These are phyloP conservation scores for Bubo bubo DNA, from an alignment of 2,113 vertebrate species.

Conservation along the genomic window DNA sequence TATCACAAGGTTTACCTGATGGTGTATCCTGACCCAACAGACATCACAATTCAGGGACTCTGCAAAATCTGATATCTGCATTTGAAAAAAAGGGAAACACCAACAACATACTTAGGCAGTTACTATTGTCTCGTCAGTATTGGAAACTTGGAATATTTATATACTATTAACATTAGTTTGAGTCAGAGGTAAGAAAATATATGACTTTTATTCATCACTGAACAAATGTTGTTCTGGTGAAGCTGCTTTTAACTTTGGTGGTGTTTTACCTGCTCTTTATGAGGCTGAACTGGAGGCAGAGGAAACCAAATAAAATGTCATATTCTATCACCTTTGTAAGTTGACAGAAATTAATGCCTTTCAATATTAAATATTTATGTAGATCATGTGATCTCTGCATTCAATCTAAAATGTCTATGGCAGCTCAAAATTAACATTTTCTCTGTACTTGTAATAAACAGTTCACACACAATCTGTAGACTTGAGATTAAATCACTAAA, in stretches of 20 bases:
- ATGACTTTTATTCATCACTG: not conserved
- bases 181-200: not conserved
- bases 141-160: not conserved
- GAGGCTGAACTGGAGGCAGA: not conserved
- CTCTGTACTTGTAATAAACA: not conserved
- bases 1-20: not conserved
- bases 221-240: not conserved
- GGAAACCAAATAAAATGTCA: not conserved
- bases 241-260: not conserved
- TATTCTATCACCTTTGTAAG: not conserved
- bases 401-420: not conserved
- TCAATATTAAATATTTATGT: not conserved
- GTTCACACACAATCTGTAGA: not conserved
- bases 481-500: not conserved
- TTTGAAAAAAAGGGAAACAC: not conserved
- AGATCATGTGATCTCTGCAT: not conserved
- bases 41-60: not conserved
- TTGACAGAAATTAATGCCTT: not conserved
- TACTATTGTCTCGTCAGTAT: not conserved
- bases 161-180: not conserved
- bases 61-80: not conserved
- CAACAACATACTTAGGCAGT: not conserved
- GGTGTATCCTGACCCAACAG: not conserved
- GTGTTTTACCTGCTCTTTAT: not conserved
- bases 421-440: slow-evolving; percentile 23